phyloP scores from a whole-genome alignment of 2,888 invertebrate genomes.

The Cactoblastis cactorum region DNA sequence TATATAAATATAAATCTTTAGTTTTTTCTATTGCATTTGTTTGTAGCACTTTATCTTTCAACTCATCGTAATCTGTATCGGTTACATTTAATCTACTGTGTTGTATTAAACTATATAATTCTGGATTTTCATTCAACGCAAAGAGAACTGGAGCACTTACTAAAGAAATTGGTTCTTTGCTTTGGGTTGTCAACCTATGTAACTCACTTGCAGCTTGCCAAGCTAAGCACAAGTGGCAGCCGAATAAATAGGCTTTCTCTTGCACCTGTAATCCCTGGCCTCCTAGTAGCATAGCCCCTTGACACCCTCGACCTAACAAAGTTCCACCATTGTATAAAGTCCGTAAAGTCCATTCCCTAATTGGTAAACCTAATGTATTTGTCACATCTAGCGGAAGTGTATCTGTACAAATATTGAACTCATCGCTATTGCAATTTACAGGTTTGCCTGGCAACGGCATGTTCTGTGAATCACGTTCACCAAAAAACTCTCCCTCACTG shows the following conservation, averaged over 20 bases:
- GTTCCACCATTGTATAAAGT: slow-evolving; percentile 85
- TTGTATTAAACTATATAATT: slow-evolving; percentile 78
- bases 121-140: slow-evolving; percentile 86
- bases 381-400: slow-evolving; percentile 59
- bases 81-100: slow-evolving; percentile 78
- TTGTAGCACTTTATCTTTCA: slow-evolving; percentile 56
- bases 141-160: slow-evolving; percentile 91
- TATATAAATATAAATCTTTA: slow-evolving; percentile 45
- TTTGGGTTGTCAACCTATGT: slow-evolving; percentile 75
- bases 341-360: slow-evolving; percentile 85
- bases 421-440: slow-evolving; percentile 34
- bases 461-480: slow-evolving; percentile 86
- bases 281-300: slow-evolving; percentile 87
- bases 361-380: slow-evolving; percentile 74
- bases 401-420: slow-evolving; percentile 50
- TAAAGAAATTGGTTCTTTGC: slow-evolving; percentile 80
- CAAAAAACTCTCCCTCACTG: slow-evolving; percentile 90
- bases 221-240: slow-evolving; percentile 88
- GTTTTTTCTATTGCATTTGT: slow-evolving; percentile 61
- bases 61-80: slow-evolving; percentile 79
- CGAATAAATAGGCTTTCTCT: slow-evolving; percentile 87
- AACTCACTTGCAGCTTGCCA: slow-evolving; percentile 84
- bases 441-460: slow-evolving; percentile 85
- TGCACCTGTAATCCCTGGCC: slow-evolving; percentile 83
- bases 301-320: slow-evolving; percentile 85